Evolutionary conservation across 2,888 invertebrate species (phyloP), one percentile per base, ranked within the genome.

Genomic region (Ectemnius continuus): DNA sequence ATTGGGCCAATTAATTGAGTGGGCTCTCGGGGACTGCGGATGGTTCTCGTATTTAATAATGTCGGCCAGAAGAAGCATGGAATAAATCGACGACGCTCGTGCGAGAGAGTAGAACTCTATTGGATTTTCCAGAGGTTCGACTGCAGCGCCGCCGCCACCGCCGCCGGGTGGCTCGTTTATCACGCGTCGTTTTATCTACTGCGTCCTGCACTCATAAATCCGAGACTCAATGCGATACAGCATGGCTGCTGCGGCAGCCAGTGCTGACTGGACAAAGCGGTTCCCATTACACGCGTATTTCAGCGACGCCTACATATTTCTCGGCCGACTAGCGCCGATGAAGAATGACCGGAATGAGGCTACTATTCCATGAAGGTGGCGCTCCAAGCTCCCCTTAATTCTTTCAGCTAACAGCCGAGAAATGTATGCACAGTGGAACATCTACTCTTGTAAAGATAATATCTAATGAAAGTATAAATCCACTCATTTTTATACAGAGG

Each of bases 141-240:
- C n/a, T 16, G 52, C 36, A 36, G 36, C 36, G 36, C 36, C 36
- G 36, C 36, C 36, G 36, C 36, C 36, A 23, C 23, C 23, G 1
- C 16, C 52, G 52, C 16, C 5, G 52, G n/a, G 13, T 6, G 2
- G 36, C 36, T 52, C 52, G 52, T 52, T 52, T 52, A 52, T 52
- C 52, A 52, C 52, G 52, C 14, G 52, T 16, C 52, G 52, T 52
- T 52, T 52, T 52, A 52, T 52, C 52, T 52, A 52, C 52, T 52
- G 5, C n/a, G n/a, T 14, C 16, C n/a, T 14, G 52, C 52, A 16
- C 52, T 52, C 52, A 52, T 52, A 52, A 52, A 52, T 52, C 16
- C n/a, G 52, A 5, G 52, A 16, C 52, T 52, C 52, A 14, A 52
- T 16, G 52, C 52, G 52, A 52, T 52, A 16, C 52, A 52, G n/a